Base-by-base conservation (phyloP, 2,797 vertebrate species). In the Emys orbicularis region DNA sequence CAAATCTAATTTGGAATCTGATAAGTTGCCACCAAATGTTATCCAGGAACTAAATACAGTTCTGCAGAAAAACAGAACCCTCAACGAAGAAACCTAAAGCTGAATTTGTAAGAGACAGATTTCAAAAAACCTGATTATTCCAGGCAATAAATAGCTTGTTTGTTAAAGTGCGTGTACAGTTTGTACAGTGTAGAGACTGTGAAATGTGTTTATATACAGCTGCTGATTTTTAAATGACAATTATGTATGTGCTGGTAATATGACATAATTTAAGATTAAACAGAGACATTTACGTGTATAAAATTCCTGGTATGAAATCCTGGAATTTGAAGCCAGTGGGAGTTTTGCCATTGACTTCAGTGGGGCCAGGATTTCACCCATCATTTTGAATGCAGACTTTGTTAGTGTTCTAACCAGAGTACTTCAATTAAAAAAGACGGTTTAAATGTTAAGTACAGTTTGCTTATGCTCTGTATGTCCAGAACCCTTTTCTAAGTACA, bases 31-130 rank as follows among this genome's bases (percentile, higher is more conserved):
- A 0, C 94, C 98, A 11, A 98, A 96, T 93, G 98, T 99, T 68
- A 97, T 99, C 68, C 98, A 97, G 41, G 99, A 99, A 95, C 98
- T 99, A 5, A 99, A 94, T 88, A 97, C 97, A 0, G 99, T 99
- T 88, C 98, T 99, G 52, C 99, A 96, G 81, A 99, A 98, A 94
- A 99, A 98, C 31, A 99, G 98, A 96, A 84, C 47, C 3, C 85
- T 97, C 82, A 97, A 97, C 79, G 98, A 93, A 92, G 96, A 98
- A 92, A 49, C 94, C 79, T 89, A 96, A 47, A 97, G 68, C 84
- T 95, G 86, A 88, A 86, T 57, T 91, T 41, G 53, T 41, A 61
- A 68, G 41, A 74, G 72, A 44, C 61, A 49, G 15, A 50, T 27
- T 15, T 81, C 79, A 54, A 27, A 77, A 47, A 23, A 44, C 27